phyloP scores from a whole-genome alignment of 2,797 vertebrate genomes.

The Sebastes oblongus region DNA sequence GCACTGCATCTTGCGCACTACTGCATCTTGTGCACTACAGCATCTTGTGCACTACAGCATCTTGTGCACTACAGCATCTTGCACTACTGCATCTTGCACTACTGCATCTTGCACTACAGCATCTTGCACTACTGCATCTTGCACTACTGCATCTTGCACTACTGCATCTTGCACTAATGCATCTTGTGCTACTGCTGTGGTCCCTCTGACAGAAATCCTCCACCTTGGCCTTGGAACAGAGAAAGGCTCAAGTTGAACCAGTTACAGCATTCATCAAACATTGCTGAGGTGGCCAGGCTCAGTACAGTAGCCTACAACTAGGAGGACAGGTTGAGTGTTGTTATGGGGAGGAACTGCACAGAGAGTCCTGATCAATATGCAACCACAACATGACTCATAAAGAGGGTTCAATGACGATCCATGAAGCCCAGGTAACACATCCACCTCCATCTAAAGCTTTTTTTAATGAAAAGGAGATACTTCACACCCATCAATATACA shows the following conservation, averaged over 20 bases:
- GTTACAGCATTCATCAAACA: slow-evolving; percentile 47
- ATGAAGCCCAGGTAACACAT: slow-evolving; percentile 40
- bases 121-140: too few species aligned
- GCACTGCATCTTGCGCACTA: slow-evolving; percentile 27
- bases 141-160: too few species aligned
- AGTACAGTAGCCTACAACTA: background rate
- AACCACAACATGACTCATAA: slow-evolving; percentile 30
- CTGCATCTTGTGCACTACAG: background rate
- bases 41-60: rapidly evolving
- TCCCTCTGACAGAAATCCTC: slow-evolving; percentile 13
- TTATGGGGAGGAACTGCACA: slow-evolving; percentile 52
- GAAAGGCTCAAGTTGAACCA: slow-evolving; percentile 36
- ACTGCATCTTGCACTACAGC: too few species aligned
- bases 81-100: too few species aligned
- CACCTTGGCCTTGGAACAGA: slow-evolving; percentile 3
- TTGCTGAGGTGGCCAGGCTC: too few species aligned
- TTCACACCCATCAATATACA: slow-evolving; percentile 43
- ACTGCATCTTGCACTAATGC: too few species aligned
- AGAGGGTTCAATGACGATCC: slow-evolving; percentile 26
- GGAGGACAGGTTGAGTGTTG: slow-evolving; percentile 62
- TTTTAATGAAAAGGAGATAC: slow-evolving; percentile 47
- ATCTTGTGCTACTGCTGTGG: slow-evolving; percentile 9
- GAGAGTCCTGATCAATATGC: slow-evolving; percentile 46
- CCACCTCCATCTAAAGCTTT: slow-evolving; percentile 57
- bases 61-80: rapidly evolving